phyloP scores from a whole-genome alignment of 2,888 invertebrate species.

The Cactoblastis cactorum region DNA sequence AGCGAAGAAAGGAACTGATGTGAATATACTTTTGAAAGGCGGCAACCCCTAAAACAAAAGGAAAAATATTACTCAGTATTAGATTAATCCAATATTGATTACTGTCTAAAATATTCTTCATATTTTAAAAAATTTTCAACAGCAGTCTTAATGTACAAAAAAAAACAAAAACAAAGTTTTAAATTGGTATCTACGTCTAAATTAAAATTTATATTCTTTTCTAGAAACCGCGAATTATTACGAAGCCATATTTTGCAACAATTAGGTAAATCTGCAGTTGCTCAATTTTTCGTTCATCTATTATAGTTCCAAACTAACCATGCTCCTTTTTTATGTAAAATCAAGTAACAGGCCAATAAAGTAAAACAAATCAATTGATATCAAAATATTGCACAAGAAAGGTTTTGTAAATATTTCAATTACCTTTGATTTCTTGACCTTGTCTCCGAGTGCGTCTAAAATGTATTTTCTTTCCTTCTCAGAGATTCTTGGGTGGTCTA shows the following conservation, averaged over 20 bases:
- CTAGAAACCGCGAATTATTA: conserved; percentile 8
- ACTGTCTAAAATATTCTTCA: too few species aligned
- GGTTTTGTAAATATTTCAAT: conserved; percentile 32
- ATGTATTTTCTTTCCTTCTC: conserved; percentile 82
- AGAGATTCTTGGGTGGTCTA: conserved; percentile 80
- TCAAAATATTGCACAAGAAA: conserved; percentile 10
- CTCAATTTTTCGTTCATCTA: conserved; percentile 6
- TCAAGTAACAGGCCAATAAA: conserved; percentile 19
- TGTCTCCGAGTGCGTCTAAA: conserved; percentile 78
- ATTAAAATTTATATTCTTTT: neutral
- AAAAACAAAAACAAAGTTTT: neutral
- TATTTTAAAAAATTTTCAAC: too few species aligned
- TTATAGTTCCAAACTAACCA: conserved; percentile 11
- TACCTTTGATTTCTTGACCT: conserved; percentile 79
- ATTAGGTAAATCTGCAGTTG: conserved; percentile 1
- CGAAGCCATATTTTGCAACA: conserved; percentile 3
- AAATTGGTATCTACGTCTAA: neutral
- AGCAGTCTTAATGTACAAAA: neutral
- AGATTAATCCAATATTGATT: too few species aligned
- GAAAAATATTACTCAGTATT: conserved; percentile 9
- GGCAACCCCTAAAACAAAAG: conserved; percentile 78
- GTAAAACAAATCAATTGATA: conserved; percentile 28
- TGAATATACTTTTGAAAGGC: conserved; percentile 80
- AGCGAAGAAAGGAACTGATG: conserved; percentile 84
- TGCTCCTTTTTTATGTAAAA: conserved; percentile 7